Evolutionary conservation across 2,797 vertebrate species (phyloP), one percentile per base, ranked within the genome.

Genomic region (Neostethus bicornis): DNA sequence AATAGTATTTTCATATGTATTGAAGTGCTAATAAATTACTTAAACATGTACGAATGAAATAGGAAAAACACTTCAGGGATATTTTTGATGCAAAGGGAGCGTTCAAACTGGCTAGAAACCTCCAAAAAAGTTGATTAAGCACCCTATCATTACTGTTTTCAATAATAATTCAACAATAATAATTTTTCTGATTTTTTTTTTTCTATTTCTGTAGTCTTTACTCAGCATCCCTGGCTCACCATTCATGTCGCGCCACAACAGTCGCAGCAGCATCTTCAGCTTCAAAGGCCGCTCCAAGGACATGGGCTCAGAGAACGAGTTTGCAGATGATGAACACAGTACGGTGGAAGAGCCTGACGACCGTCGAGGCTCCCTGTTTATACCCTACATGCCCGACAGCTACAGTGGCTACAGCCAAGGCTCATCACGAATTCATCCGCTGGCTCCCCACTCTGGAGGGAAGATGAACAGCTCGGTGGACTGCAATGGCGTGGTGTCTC

Each of bases 241-340:
- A 9, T 98, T 95, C 86, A 95, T 98, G 78, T 97, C 97, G 3
- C 94, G 97, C 32, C 95, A 97, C 89, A 97, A 98, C 87, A 98
- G 96, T 91, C 95, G 93, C 84, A 98, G 96, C 92, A 99, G 97
- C 90, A 96, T 99, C 90, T 99, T 98, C 92, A 99, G 97, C 90
- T 97, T 95, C 87, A 93, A 95, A 61, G 93, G 92, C 60, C 92
- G 96, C 0, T 93, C 94, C 64, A 93, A 96, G 28, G 96, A 99
- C 70, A 94, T 96, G 0, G 96, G 87, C 55, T 99, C 97, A 0
- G 97, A 99, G 86, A 99, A 99, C 2, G 97, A 99, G 81, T 99
- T 99, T 4, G 97, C 97, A 0, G 97, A 99, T 0, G 97, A 99
- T 0, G 97, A 99, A 87, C 97, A 99, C 91, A 98, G 96, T 85